phyloP scores from a whole-genome alignment of 2,888 invertebrate genomes.

The Trissoscelio sp. region DNA sequence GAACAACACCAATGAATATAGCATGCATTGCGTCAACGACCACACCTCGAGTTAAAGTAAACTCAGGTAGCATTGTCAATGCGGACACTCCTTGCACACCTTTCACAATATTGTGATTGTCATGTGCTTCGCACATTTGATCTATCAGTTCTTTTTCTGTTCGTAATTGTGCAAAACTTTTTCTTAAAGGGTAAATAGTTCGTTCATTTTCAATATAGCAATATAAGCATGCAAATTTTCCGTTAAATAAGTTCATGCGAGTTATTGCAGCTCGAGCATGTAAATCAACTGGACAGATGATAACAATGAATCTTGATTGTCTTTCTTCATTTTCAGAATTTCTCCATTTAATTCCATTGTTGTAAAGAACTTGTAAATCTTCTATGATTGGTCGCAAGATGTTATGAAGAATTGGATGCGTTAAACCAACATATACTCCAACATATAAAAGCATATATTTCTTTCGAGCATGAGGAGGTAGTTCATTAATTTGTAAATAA shows the following conservation, averaged over 20 bases:
- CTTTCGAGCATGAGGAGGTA: constrained; percentile 61
- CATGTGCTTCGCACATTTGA: not conserved
- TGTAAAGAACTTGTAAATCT: constrained; percentile 1
- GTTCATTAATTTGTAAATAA: constrained; percentile 62
- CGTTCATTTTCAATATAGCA: too few relatives aligned
- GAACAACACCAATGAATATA: constrained; percentile 20
- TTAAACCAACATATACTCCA: constrained; percentile 46
- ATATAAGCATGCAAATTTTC: not conserved
- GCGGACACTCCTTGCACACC: constrained; percentile 13
- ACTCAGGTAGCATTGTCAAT: not conserved
- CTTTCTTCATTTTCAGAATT: not conserved
- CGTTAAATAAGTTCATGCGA: not conserved
- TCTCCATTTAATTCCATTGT: constrained; percentile 31
- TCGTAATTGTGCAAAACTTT: not conserved
- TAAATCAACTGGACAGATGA: too few relatives aligned
- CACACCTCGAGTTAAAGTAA: not conserved
- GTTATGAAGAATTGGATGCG: constrained; percentile 29
- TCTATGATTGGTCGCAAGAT: constrained; percentile 20
- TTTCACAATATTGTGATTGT: not conserved
- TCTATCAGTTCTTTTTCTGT: constrained; percentile 1
- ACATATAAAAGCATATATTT: constrained; percentile 56
- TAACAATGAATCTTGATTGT: not conserved
- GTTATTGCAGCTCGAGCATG: too few relatives aligned
- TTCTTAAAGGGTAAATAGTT: too few relatives aligned
- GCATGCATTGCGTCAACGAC: constrained; percentile 41